Evolutionary conservation across 2,797 vertebrate species (phyloP), one percentile per base, ranked within the genome.

Genomic region (Tauraco hartlaubi): DNA sequence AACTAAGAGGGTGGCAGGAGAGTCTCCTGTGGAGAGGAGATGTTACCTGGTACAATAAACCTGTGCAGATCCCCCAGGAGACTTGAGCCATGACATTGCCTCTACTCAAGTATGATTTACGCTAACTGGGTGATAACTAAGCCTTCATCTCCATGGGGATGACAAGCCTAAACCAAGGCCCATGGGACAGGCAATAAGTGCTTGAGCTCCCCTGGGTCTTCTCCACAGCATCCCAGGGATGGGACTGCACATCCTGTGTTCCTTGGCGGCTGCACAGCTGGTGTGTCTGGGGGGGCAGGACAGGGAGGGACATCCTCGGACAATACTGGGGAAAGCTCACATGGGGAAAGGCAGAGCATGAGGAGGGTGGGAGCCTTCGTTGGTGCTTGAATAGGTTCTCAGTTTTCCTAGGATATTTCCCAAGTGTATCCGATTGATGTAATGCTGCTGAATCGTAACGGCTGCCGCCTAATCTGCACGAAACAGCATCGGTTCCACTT

Each of bases 261-360:
- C 72, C 41, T 26, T 6, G 5, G 12, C 1, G 1, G 48, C 21
- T 10, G 37, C 61, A 67, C 2, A 2, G 13, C 26, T 6, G 1
- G 11, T 9, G 1, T 61, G 49, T 41, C n/a, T 14, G 2, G 13
- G 3, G 15, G 31, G 19, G 20, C 28, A 64, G 55, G 46, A n/a
- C 46, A 52, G 64, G 48, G 31, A 37, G 49, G 69, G 54, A 46
- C 12, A 35, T 39, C 49, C 61, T 58, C 4, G 4, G 31, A 11
- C 1, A 2, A 39, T 43, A 17, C 46, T 39, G 23, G 41, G 33
- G 29, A 77, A 83, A 71, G 20, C 16, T 56, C 22, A 2, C 0
- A 1, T 73, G 68, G 55, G 33, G 28, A 83, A 94, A 59, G 17
- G 29, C 48, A 88, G 41, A 48, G 28, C 28, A 22, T 4, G 18